Evolutionary conservation across 2,113 vertebrate species (phyloP).

Genomic region (Megaptera novaeangliae): DNA sequence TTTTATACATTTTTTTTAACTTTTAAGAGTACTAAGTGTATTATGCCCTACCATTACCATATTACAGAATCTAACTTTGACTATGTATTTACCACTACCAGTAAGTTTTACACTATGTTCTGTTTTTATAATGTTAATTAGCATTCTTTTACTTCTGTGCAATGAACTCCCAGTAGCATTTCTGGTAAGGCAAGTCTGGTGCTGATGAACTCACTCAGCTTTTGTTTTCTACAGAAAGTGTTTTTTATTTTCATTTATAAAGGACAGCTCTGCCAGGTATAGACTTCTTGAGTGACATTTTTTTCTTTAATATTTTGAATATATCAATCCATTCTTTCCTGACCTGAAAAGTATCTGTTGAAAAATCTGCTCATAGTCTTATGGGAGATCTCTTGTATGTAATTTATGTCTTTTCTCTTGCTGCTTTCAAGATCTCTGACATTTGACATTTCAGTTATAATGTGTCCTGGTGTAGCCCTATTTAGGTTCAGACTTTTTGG

Average conservation of each 20-base stretch:
- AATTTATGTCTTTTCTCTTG: too few relatives aligned
- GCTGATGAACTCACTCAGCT: neutral
- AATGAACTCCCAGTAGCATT: neutral
- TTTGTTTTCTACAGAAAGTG: neutral
- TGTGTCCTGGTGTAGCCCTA: too few relatives aligned
- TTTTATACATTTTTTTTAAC: neutral
- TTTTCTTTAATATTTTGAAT: neutral
- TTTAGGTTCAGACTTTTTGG: too few relatives aligned
- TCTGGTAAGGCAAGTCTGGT: neutral
- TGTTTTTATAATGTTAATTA: neutral
- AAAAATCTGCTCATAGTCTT: neutral
- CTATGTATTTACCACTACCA: neutral
- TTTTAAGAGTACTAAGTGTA: neutral
- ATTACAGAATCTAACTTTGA: neutral
- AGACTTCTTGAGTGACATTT: neutral
- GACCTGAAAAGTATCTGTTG: neutral
- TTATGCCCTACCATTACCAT: neutral
- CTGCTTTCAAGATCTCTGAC: too few relatives aligned
- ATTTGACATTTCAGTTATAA: too few relatives aligned
- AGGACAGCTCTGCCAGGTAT: neutral
- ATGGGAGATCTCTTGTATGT: too few relatives aligned
- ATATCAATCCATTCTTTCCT: neutral
- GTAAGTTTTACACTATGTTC: neutral
- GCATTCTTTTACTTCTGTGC: neutral
- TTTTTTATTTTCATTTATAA: neutral